These are phyloP conservation scores for Sturnus vulgaris DNA, from an alignment of 2,113 vertebrate genomes.

Conservation along the genomic window DNA sequence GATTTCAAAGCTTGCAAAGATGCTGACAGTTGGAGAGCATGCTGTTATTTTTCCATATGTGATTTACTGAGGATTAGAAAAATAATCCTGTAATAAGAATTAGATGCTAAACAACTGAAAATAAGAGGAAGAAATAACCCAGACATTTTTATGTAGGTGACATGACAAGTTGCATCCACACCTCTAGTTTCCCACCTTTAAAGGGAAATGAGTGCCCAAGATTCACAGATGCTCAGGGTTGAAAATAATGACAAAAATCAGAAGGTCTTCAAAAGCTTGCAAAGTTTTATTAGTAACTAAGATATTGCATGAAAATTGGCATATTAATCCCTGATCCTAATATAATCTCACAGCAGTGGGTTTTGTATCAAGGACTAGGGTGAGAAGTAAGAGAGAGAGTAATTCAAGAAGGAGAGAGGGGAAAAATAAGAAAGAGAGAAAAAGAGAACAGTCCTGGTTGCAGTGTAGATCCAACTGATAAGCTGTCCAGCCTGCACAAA, in stretches of 20 bases:
- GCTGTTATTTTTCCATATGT: not conserved
- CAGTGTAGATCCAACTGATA: rapidly evolving
- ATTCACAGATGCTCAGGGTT: not conserved
- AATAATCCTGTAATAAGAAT: not conserved
- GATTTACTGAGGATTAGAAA: not conserved
- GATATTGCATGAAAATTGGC: not conserved
- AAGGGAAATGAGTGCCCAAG: rapidly evolving
- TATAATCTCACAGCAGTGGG: not conserved
- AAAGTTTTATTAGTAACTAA: not conserved
- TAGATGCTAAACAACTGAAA: not conserved
- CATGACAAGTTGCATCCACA: not conserved
- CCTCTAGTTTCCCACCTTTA: not conserved
- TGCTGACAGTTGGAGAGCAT: not conserved
- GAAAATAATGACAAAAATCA: not conserved
- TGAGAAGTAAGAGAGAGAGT: not conserved
- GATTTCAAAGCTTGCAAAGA: not conserved
- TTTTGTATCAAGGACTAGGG: not conserved
- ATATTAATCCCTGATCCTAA: not conserved
- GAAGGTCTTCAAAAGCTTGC: not conserved
- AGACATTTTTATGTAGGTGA: not conserved
- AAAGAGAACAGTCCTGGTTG: not conserved
- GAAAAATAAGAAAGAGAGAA: not conserved
- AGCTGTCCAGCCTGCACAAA: not conserved
- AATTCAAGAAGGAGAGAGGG: not conserved
- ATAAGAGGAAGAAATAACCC: not conserved